Conservation (phyloP, 2,888 invertebrate genomes). For the Cheilosia urbana region DNA sequence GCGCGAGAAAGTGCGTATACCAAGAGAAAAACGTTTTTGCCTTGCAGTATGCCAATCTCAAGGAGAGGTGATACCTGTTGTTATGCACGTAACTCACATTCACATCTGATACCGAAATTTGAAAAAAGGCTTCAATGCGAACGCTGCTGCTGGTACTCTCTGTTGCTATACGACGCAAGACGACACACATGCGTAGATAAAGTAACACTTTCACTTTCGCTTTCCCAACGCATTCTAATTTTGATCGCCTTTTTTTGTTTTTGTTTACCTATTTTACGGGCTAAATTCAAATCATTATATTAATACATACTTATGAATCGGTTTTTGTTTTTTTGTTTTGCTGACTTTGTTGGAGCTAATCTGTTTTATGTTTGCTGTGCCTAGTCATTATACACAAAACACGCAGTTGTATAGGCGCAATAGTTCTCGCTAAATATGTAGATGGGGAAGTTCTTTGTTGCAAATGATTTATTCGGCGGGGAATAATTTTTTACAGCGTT, state of each 20-base stretch:
- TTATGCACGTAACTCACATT: slow-evolving; percentile 44
- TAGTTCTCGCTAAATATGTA: slow-evolving; percentile 2
- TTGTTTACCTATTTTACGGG: slow-evolving; percentile 12
- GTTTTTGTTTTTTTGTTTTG: slow-evolving; percentile 42
- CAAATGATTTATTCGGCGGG: slow-evolving; percentile 19
- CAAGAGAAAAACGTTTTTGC: slow-evolving; percentile 13
- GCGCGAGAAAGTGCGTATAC: slow-evolving; percentile 45
- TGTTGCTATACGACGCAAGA: slow-evolving; percentile 1
- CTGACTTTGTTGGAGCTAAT: not conserved
- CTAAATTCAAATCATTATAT: slow-evolving; percentile 4
- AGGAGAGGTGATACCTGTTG: slow-evolving; percentile 36
- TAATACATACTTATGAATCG: slow-evolving; percentile 22
- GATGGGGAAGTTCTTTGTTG: slow-evolving; percentile 54
- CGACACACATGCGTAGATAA: slow-evolving; percentile 50
- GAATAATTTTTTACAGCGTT: slow-evolving; percentile 3
- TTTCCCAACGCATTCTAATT: slow-evolving; percentile 52
- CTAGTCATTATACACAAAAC: slow-evolving; percentile 7
- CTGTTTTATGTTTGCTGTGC: slow-evolving; percentile 13
- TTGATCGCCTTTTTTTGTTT: slow-evolving; percentile 22
- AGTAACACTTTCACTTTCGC: slow-evolving; percentile 56
- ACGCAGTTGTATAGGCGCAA: slow-evolving; percentile 15
- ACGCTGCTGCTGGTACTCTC: not conserved
- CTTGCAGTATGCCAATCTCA: slow-evolving; percentile 21
- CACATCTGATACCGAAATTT: slow-evolving; percentile 37
- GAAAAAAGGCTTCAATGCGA: slow-evolving; percentile 28